Conservation (phyloP, 2,113 vertebrate species). For the Gobiocypris rarus region DNA sequence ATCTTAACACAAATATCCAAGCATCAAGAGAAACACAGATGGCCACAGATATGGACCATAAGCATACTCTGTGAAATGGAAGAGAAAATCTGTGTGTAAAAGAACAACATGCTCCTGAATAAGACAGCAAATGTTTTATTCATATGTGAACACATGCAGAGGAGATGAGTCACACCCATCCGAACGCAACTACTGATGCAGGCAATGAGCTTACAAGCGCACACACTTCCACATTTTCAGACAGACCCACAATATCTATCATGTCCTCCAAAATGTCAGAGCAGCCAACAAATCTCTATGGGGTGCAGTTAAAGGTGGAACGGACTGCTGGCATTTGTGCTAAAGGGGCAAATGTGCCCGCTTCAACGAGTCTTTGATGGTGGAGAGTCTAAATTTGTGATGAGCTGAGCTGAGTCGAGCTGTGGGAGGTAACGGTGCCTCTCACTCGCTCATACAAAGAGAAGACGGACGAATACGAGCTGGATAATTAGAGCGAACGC, state of each 20-base stretch:
- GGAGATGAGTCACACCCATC: conserved; percentile 67
- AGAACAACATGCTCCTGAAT: conserved; percentile 36
- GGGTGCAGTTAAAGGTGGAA: conserved; percentile 1
- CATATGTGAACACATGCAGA: conserved; percentile 65
- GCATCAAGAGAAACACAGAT: conserved; percentile 4
- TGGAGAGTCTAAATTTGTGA: conserved; percentile 28
- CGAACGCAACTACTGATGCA: conserved; percentile 35
- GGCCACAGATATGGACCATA: conserved; percentile 5
- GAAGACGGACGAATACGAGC: background rate
- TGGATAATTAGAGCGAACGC: conserved; percentile 48
- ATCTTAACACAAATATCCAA: background rate
- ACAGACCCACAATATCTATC: conserved; percentile 20
- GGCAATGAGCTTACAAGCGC: conserved; percentile 12
- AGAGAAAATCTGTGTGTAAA: background rate
- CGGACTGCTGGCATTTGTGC: background rate
- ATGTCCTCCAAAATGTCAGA: background rate
- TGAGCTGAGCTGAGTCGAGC: background rate
- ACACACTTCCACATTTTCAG: conserved; percentile 34
- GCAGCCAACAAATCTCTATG: background rate
- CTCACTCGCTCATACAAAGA: background rate
- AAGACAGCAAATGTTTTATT: conserved; percentile 73
- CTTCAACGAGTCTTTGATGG: conserved; percentile 1
- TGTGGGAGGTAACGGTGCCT: background rate
- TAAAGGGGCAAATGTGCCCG: background rate
- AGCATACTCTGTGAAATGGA: background rate